Percentiles rank a stretch among this genome's conserved stretches.
phyloP scores from a whole-genome alignment of 2,888 invertebrate species.

The Callyntrura guangdongensis region DNA sequence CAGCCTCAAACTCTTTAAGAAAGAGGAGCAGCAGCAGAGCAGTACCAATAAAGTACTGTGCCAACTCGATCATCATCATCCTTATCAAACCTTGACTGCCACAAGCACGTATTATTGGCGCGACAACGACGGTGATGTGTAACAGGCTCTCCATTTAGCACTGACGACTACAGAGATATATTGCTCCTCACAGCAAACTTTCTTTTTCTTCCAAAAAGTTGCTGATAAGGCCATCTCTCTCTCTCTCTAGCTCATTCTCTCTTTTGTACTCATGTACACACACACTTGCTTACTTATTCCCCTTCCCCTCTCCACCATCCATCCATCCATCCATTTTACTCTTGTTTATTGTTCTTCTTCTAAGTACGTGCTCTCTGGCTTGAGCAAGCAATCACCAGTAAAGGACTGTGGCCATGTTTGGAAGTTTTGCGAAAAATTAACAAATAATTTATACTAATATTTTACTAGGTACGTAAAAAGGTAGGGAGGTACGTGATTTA shows the following conservation, averaged over 20 bases:
- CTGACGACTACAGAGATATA: neutral
- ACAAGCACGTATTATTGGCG: no score
- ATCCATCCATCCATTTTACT: slow-evolving; percentile 20
- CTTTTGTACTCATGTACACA: no score
- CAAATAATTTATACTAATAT: slow-evolving; percentile 23
- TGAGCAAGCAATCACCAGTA: neutral
- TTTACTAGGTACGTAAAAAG: neutral
- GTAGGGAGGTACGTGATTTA: neutral
- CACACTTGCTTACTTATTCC: no score
- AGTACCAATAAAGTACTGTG: no score
- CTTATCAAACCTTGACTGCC: no score
- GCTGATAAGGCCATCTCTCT: slow-evolving; percentile 41
- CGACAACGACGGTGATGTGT: no score
- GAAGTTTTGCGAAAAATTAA: slow-evolving; percentile 58
- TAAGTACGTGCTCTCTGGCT: no score
- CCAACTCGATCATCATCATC: no score
- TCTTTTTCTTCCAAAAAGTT: slow-evolving; percentile 21
- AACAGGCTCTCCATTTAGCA: no score
- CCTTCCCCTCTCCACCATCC: neutral
- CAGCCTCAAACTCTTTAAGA: no score
- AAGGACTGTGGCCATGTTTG: slow-evolving; percentile 60
- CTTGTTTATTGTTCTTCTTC: slow-evolving; percentile 9
- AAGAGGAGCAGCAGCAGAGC: no score
- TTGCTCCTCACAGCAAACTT: neutral
- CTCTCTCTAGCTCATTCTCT: slow-evolving; percentile 14